Conservation (phyloP, 2,113 vertebrate species). For the Albula glossodonta region DNA sequence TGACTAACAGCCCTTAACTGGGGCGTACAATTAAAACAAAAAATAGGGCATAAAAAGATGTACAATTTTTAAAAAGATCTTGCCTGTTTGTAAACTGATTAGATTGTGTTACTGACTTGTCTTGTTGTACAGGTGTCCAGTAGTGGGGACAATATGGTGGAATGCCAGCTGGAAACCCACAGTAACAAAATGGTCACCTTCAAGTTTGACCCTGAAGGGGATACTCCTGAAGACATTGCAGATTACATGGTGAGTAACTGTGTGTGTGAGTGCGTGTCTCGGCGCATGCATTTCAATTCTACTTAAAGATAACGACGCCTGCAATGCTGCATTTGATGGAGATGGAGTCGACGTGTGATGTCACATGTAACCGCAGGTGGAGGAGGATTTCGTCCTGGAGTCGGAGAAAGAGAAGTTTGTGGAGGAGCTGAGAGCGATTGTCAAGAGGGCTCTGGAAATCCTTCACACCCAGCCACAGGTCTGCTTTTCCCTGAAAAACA, state of each 20-base stretch:
- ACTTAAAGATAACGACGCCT: neutral
- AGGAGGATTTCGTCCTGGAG: slow-evolving; percentile 88
- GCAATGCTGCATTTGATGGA: neutral
- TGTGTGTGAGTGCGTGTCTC: neutral
- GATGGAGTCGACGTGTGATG: neutral
- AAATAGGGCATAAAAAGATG: neutral
- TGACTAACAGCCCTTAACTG: no score
- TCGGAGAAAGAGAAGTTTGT: slow-evolving; percentile 85
- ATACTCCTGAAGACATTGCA: slow-evolving; percentile 87
- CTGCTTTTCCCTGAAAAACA: slow-evolving; percentile 15
- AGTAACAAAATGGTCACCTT: slow-evolving; percentile 95
- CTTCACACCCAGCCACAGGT: slow-evolving; percentile 72
- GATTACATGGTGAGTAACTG: slow-evolving; percentile 80
- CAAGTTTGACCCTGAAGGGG: slow-evolving; percentile 91
- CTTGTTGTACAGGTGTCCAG: slow-evolving; percentile 73
- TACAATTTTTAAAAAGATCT: no score
- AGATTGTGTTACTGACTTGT: neutral
- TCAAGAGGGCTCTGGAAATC: slow-evolving; percentile 80
- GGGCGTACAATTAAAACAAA: no score
- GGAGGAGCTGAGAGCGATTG: slow-evolving; percentile 77
- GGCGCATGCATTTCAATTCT: neutral
- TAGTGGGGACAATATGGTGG: slow-evolving; percentile 88
- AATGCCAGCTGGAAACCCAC: slow-evolving; percentile 91
- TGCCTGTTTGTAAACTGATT: neutral
- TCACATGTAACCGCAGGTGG: slow-evolving; percentile 67